phyloP scores from a whole-genome alignment of 2,797 vertebrate species.

The Tiaroga cobitis region DNA sequence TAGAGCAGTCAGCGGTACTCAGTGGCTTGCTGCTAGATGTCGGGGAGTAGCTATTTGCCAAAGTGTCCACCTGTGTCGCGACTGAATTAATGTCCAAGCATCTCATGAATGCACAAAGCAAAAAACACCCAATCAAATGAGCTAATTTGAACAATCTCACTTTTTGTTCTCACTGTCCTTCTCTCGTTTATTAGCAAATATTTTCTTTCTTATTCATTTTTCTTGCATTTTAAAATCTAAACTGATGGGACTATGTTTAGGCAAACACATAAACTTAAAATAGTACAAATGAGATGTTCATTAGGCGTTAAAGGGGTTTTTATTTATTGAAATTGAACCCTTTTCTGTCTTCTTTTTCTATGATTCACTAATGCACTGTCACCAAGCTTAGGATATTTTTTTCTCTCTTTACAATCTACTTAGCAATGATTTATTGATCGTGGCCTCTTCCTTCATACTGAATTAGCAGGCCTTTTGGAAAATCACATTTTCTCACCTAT shows the following conservation, averaged over 20 bases:
- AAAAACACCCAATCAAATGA: background rate
- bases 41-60: conserved; percentile 30
- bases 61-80: conserved; percentile 30
- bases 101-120: background rate
- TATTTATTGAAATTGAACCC: conserved; percentile 80
- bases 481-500: conserved; percentile 99
- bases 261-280: background rate
- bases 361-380: conserved; percentile 94
- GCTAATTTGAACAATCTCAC: background rate
- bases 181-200: background rate
- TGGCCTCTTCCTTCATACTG: conserved; percentile 91
- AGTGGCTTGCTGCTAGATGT: conserved; percentile 47
- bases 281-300: conserved; percentile 56
- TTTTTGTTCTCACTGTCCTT: background rate
- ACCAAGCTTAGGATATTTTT: conserved; percentile 86
- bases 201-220: no score
- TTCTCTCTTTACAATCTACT: conserved; percentile 98
- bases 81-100: conserved; percentile 32
- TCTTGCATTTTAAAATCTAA: background rate
- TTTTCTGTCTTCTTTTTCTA: conserved; percentile 65
- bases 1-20: conserved; percentile 59
- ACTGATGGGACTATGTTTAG: background rate
- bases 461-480: conserved; percentile 99
- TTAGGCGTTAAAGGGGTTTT: conserved; percentile 85
- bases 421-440: conserved; percentile 99